Evolutionary conservation across 2,888 invertebrate species (phyloP).

Genomic region (Pyrgus malvae): DNA sequence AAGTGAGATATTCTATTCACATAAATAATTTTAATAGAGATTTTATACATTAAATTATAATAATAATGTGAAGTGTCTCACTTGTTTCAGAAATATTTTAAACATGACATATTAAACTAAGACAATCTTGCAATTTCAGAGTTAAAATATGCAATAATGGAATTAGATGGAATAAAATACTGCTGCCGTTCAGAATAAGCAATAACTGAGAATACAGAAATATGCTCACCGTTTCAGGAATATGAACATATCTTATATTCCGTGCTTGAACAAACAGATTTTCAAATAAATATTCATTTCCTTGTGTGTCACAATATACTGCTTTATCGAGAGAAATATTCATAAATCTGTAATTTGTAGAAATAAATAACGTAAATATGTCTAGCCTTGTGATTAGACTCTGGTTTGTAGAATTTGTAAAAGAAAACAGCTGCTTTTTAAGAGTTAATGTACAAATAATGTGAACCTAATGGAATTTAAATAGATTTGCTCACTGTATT

Average conservation of each 20-base stretch:
- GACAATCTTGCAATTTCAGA: slow-evolving; percentile 8
- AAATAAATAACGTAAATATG: slow-evolving; percentile 24
- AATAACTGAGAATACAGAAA: not conserved
- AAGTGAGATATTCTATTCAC: too few species aligned
- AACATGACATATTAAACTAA: not conserved
- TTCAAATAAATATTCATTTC: slow-evolving; percentile 82
- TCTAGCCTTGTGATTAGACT: too few species aligned
- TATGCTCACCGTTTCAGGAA: slow-evolving; percentile 79
- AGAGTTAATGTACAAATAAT: too few species aligned
- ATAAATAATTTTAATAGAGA: too few species aligned
- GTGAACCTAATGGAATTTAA: too few species aligned
- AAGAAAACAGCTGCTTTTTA: too few species aligned
- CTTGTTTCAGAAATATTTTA: not conserved
- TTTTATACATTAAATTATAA: not conserved
- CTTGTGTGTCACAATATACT: slow-evolving; percentile 83
- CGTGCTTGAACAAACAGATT: slow-evolving; percentile 84
- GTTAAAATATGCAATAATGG: slow-evolving; percentile 7
- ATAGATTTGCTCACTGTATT: too few species aligned
- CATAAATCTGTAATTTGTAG: slow-evolving; percentile 84
- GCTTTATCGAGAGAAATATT: slow-evolving; percentile 84
- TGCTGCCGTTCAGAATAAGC: slow-evolving; percentile 6
- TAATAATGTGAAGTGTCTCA: not conserved
- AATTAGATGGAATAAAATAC: slow-evolving; percentile 10
- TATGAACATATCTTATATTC: slow-evolving; percentile 86
- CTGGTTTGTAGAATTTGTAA: too few species aligned